These are phyloP conservation scores for Oryzias curvinotus DNA, from an alignment of 2,113 vertebrate species.

Conservation along the genomic window DNA sequence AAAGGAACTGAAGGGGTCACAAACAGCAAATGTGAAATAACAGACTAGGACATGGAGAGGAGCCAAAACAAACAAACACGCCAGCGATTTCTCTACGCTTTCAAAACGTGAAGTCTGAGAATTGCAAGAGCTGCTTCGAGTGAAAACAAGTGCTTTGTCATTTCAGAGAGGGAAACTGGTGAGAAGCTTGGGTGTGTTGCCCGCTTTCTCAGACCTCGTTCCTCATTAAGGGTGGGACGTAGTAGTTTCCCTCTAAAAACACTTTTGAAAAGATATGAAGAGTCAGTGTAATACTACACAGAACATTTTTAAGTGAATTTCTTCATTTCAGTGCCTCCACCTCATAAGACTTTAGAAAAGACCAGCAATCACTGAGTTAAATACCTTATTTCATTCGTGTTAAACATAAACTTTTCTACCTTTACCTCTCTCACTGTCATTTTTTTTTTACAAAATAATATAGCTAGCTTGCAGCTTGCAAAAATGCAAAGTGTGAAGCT, in stretches of 20 bases:
- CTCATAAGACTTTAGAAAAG: not conserved
- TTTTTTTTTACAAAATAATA: too few species aligned
- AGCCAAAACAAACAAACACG: conserved; percentile 40
- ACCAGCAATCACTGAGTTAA: not conserved
- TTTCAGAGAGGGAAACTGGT: not conserved
- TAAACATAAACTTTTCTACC: too few species aligned
- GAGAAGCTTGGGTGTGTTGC: not conserved
- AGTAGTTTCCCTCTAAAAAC: conserved; percentile 56
- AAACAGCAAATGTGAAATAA: conserved; percentile 48
- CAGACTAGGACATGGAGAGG: conserved; percentile 13
- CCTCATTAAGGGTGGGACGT: conserved; percentile 45
- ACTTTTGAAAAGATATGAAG: conserved; percentile 23
- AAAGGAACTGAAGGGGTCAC: conserved; percentile 38
- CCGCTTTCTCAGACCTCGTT: conserved; percentile 36
- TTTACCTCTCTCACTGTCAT: too few species aligned
- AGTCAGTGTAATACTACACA: conserved; percentile 24
- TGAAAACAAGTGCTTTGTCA: conserved; percentile 53
- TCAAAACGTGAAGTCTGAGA: conserved; percentile 36
- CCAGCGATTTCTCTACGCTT: conserved; percentile 7
- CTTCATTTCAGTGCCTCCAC: conserved; percentile 2
- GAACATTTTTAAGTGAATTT: conserved; percentile 15
- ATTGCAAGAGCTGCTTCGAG: conserved; percentile 23
- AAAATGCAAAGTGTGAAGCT: too few species aligned
- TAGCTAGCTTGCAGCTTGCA: too few species aligned
- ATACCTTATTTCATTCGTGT: not conserved